Conservation (phyloP, 2,888 invertebrate species). For the Leptothorax acervorum region DNA sequence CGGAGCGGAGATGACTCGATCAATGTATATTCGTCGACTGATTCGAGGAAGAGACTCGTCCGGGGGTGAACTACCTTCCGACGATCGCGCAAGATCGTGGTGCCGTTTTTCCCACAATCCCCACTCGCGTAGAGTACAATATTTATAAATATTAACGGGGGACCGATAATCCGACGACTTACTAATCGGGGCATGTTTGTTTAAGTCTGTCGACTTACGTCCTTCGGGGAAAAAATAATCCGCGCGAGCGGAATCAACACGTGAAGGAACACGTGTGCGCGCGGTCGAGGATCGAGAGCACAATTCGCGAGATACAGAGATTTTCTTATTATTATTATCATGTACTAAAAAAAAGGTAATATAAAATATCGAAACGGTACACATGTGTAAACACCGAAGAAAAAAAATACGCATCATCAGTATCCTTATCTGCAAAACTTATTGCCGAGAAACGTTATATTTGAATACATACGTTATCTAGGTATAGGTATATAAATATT, state of each 20-base stretch:
- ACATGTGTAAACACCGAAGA: too few species aligned
- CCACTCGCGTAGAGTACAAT: too few species aligned
- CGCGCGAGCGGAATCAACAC: neutral
- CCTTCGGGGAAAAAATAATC: neutral
- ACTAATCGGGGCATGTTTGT: neutral
- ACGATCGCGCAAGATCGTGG: neutral
- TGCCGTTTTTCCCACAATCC: too few species aligned
- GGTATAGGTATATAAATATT: too few species aligned
- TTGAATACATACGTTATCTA: too few species aligned
- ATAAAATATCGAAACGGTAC: too few species aligned
- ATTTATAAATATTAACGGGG: too few species aligned
- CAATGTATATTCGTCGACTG: neutral
- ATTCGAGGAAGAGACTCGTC: neutral
- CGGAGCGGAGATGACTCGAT: neutral
- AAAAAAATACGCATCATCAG: too few species aligned
- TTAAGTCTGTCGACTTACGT: neutral
- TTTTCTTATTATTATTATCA: too few species aligned
- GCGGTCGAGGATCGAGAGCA: neutral
- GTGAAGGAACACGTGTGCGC: constrained; percentile 10
- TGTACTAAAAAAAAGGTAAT: too few species aligned
- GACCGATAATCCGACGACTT: neutral
- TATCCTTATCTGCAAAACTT: too few species aligned
- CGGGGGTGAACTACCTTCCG: neutral
- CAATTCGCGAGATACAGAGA: constrained; percentile 2
- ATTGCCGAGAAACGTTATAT: too few species aligned